A percentile compares a stretch with the other conserved stretches of the same genome.
Conservation (phyloP, 2,888 invertebrate genomes). For the Daptonema setosum region DNA sequence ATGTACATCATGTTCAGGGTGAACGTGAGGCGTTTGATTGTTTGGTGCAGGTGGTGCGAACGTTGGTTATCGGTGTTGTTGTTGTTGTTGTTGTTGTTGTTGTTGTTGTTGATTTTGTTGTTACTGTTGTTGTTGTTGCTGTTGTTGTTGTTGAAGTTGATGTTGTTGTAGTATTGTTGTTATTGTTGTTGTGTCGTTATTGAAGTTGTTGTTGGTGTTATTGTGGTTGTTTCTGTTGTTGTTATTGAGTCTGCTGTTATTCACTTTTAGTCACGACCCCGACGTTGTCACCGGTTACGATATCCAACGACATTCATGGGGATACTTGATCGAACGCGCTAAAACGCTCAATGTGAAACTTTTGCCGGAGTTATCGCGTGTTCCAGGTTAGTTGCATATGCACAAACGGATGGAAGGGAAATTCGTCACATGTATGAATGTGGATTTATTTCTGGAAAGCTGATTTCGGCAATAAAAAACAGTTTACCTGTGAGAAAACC, state of each 20-base stretch:
- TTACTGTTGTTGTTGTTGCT: background rate
- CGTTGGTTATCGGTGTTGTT: background rate
- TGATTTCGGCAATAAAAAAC: too few relatives aligned
- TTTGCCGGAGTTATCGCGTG: background rate
- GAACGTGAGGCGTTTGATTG: too few relatives aligned
- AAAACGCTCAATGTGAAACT: conserved; percentile 14
- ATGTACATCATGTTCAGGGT: too few relatives aligned
- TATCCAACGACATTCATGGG: conserved; percentile 32
- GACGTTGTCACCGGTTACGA: conserved; percentile 35
- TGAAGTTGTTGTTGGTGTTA: too few relatives aligned
- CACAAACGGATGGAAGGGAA: background rate
- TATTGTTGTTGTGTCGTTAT: too few relatives aligned
- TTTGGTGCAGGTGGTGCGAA: background rate
- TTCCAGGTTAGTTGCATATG: background rate
- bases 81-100: conserved; percentile 8
- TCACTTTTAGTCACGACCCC: conserved; percentile 28
- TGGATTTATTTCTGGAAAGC: too few relatives aligned
- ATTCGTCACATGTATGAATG: too few relatives aligned
- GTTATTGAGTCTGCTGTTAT: too few relatives aligned
- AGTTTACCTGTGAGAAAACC: too few relatives aligned
- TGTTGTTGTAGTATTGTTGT: background rate
- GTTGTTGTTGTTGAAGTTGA: background rate
- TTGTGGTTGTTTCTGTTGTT: too few relatives aligned
- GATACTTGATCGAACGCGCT: conserved; percentile 30
- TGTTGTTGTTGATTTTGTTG: conserved; percentile 8